Conservation (phyloP, 2,113 vertebrate species). For the Phyllostomus hastatus region DNA sequence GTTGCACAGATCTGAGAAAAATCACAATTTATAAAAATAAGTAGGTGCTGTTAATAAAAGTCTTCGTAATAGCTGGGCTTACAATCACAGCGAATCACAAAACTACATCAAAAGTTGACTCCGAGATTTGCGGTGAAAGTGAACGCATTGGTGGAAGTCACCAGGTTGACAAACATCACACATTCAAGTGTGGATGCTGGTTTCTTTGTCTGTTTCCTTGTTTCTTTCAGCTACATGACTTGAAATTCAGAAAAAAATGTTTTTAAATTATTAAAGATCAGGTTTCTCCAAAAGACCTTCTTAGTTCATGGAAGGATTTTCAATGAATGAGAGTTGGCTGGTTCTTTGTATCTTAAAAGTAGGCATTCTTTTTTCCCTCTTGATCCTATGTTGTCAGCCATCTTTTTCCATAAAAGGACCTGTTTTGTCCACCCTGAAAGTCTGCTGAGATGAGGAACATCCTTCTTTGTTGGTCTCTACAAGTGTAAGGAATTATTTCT, state of each 20-base stretch:
- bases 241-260: not conserved
- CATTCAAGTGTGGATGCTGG: not conserved
- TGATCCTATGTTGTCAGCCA: not conserved
- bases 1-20: not conserved
- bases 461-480: not conserved
- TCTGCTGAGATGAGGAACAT: not conserved
- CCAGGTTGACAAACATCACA: not conserved
- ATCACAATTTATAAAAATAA: conserved; percentile 15
- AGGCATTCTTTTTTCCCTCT: not conserved
- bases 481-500: not conserved
- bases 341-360: not conserved
- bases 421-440: not conserved
- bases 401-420: not conserved
- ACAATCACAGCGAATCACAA: not conserved
- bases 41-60: not conserved
- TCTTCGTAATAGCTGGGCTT: not conserved
- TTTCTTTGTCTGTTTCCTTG: not conserved
- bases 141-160: not conserved
- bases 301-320: not conserved
- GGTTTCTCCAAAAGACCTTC: not conserved
- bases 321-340: not conserved
- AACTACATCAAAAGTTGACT: not conserved
- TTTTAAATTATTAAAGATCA: not conserved
- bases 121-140: not conserved
- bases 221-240: not conserved